Percentiles rank a stretch among this genome's conserved stretches.
These are phyloP conservation scores for Morinoia aosen DNA, from an alignment of 2,888 invertebrate genomes.

Conservation along the genomic window DNA sequence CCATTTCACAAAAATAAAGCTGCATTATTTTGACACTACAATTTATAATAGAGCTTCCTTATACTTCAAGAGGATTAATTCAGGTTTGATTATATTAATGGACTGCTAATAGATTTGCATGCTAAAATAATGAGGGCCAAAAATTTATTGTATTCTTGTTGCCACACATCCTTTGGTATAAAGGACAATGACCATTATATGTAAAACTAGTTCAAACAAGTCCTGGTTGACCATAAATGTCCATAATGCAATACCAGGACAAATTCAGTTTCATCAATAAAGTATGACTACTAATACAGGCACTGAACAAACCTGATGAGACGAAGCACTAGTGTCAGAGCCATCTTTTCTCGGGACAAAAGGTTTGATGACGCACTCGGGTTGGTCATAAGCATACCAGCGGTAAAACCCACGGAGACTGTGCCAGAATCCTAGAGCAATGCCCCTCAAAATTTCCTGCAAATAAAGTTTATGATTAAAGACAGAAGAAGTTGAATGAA, in stretches of 20 bases:
- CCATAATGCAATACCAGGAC: background rate
- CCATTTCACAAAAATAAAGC: no score
- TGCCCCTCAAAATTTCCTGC: conserved; percentile 38
- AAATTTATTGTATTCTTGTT: no score
- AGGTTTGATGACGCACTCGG: background rate
- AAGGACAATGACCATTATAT: background rate
- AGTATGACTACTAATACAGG: background rate
- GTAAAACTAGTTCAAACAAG: background rate
- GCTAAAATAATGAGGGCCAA: no score
- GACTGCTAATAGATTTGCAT: no score
- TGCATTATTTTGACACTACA: no score
- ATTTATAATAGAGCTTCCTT: no score
- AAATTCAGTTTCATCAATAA: background rate
- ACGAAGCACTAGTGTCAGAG: background rate
- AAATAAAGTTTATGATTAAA: background rate
- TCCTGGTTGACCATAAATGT: background rate
- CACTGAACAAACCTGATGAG: background rate
- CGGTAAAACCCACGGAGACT: conserved; percentile 36
- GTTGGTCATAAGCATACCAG: conserved; percentile 31
- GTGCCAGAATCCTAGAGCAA: conserved; percentile 23
- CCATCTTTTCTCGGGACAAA: background rate
- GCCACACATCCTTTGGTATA: no score
- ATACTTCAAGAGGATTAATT: no score
- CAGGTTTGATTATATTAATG: no score
- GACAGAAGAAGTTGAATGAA: background rate